Conservation (phyloP, 2,888 invertebrate species). For the Macrostomum cliftonense region DNA sequence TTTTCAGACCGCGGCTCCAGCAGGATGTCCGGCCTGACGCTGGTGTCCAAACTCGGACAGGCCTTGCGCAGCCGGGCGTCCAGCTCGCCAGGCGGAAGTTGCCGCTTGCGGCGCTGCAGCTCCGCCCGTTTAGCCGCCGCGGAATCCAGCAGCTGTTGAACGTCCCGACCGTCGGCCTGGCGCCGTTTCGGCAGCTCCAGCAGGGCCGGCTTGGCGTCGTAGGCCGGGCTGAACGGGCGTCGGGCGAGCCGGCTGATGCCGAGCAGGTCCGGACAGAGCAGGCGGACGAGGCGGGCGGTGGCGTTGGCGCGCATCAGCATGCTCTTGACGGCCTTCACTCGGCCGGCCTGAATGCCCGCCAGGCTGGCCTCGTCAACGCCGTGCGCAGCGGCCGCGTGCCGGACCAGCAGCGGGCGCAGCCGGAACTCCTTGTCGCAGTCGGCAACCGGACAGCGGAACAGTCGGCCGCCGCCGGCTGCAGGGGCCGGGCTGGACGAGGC, state of each 20-base stretch:
- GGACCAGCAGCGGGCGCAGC: slow-evolving; percentile 72
- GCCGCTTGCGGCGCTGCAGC: too few relatives aligned
- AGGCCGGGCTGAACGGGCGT: not conserved
- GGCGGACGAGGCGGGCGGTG: not conserved
- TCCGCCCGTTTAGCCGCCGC: too few relatives aligned
- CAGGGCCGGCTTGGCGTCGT: too few relatives aligned
- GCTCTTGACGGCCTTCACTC: not conserved
- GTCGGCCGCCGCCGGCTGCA: not conserved
- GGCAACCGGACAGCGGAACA: slow-evolving; percentile 9
- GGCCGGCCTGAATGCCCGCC: not conserved
- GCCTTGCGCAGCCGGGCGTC: too few relatives aligned
- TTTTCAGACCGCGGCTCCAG: too few relatives aligned
- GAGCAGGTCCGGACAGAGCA: not conserved
- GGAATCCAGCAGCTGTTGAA: too few relatives aligned
- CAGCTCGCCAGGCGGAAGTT: too few relatives aligned
- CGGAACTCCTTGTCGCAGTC: slow-evolving; percentile 54
- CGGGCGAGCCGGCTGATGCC: not conserved
- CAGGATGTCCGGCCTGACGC: too few relatives aligned
- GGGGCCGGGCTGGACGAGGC: not conserved
- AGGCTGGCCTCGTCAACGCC: slow-evolving; percentile 40
- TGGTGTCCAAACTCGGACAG: too few relatives aligned
- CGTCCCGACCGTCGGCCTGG: too few relatives aligned
- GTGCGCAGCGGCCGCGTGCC: slow-evolving; percentile 80
- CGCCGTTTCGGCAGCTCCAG: too few relatives aligned
- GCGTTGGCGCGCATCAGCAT: not conserved